A percentile compares a stretch with the other conserved stretches of the same genome.
phyloP scores from a whole-genome alignment of 2,797 vertebrate species.

The Darevskia mixta region DNA sequence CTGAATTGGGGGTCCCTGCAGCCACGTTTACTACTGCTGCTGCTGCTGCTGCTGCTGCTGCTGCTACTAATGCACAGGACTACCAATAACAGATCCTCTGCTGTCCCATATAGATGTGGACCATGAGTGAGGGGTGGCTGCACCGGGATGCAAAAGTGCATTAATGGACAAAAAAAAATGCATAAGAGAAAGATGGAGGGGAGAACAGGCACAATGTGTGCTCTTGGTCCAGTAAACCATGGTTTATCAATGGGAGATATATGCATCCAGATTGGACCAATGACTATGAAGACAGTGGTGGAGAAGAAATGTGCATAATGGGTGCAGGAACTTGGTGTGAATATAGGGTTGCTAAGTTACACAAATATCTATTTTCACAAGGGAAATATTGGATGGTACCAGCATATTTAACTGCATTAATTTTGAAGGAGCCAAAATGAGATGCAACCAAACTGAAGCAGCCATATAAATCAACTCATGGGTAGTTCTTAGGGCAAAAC shows the following conservation, averaged over 20 bases:
- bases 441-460: neutral
- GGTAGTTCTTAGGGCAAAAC: neutral
- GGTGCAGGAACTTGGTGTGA: neutral
- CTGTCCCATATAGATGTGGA: neutral
- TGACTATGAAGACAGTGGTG: neutral
- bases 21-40: neutral
- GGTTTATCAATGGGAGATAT: no score
- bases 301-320: neutral
- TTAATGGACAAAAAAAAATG: neutral
- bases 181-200: no score
- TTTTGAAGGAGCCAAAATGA: neutral
- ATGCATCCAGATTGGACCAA: neutral
- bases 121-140: no score
- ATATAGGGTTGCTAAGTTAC: neutral
- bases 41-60: no score
- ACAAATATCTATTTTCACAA: neutral
- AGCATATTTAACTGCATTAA: neutral
- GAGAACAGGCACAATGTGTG: no score
- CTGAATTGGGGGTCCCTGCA: neutral
- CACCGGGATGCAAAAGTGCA: neutral
- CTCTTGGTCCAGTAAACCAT: no score
- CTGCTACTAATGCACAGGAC: no score
- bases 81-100: neutral
- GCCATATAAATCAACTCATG: neutral
- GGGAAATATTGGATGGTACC: neutral